Evolutionary conservation across 2,113 vertebrate species (phyloP), one percentile per base, ranked within the genome.

Genomic region (Marmota flaviventris): DNA sequence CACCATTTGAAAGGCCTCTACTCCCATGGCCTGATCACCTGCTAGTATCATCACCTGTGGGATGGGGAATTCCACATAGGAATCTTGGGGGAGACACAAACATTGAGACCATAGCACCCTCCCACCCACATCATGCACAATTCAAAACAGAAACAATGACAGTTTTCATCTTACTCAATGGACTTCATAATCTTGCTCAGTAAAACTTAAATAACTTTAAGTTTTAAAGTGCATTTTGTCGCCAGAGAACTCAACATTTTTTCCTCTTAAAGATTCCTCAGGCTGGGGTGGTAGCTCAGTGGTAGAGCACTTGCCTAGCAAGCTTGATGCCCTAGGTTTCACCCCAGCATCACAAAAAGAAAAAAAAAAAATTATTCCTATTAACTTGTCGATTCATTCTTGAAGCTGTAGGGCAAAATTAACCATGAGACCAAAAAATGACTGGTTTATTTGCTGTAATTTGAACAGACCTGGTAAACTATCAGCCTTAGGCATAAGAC

Each of bases 401-500:
- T 82, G n/a, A 67, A 78, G 8, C n/a, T 85, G 92, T n/a, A 37
- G 24, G 45, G 39, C 82, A 81, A 87, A 84, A 53, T 8, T 34
- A 76, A 65, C 85, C 65, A 17, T 4, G 75, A 90, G 18, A 82
- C 67, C 72, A 82, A 58, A 58, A 58, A 58, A 22, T 2, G 56
- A 24, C 56, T 58, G 56, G 56, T 6, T 58, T 56, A 1, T 45
- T 14, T 83, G 61, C 48, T 72, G 2, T 53, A 27, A 89, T 42
- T 29, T 32, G 53, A 69, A 88, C 12, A 37, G 0, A 53, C 2
- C 39, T 53, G 67, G 42, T 29, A 34, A 83, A 34, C 20, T 58
- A 20, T 58, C 20, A 58, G 18, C 93, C 97, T 97, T 92, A 93
- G 58, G 91, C 89, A 73, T 32, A 96, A 94, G 69, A 51, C 11